Evolutionary conservation across 2,797 vertebrate genomes (phyloP).

Genomic region (Sebastes matsubarae): DNA sequence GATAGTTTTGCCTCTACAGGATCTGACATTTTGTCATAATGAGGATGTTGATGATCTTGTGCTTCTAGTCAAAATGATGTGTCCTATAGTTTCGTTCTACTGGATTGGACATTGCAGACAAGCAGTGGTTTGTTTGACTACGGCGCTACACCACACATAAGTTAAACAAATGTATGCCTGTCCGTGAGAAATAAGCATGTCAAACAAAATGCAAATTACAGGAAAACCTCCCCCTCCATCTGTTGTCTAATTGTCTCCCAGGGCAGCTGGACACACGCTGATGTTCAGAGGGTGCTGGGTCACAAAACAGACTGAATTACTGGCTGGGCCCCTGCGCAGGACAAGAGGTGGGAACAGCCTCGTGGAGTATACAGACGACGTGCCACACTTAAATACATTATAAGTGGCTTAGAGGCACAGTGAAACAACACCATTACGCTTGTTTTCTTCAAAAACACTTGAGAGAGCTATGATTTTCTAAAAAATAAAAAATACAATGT

Average conservation of each 20-base stretch:
- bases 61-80: background rate
- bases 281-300: constrained; percentile 25
- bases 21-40: background rate
- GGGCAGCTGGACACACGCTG: constrained; percentile 32
- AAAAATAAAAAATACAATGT: background rate
- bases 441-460: background rate
- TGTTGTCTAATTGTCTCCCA: constrained; percentile 22
- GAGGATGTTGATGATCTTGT: background rate
- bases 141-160: background rate
- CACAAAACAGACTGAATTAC: constrained; percentile 34
- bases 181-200: background rate
- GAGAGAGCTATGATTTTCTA: background rate
- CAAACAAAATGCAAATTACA: constrained; percentile 49
- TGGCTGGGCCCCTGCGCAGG: background rate
- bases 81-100: background rate
- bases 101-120: background rate
- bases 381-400: background rate
- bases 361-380: background rate
- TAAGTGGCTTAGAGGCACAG: background rate
- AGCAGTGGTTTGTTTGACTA: background rate
- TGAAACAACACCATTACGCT: background rate
- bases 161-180: constrained; percentile 10
- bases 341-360: constrained; percentile 2
- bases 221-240: constrained; percentile 6
- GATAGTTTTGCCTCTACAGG: background rate